These are phyloP conservation scores for Coregonus clupeaformis DNA, from an alignment of 2,113 vertebrate genomes.

Conservation along the genomic window DNA sequence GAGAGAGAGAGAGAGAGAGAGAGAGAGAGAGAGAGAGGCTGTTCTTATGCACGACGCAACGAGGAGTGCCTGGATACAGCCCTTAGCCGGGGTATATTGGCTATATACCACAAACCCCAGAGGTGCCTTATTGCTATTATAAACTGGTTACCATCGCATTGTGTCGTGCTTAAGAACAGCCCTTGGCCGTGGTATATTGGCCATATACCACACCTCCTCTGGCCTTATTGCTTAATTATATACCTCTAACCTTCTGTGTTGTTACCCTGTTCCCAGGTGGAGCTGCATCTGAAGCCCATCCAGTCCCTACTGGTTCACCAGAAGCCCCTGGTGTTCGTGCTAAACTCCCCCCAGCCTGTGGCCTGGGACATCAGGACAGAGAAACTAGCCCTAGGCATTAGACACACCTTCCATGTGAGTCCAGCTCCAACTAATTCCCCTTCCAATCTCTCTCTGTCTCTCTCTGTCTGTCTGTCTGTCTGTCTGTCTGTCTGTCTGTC, in stretches of 20 bases:
- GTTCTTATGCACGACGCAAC: too few relatives aligned
- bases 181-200: too few relatives aligned
- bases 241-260: background rate
- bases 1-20: background rate
- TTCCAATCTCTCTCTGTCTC: too few relatives aligned
- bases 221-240: background rate
- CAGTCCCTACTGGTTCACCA: slow-evolving; percentile 85
- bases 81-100: too few relatives aligned
- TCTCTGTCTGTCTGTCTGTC: too few relatives aligned
- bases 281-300: slow-evolving; percentile 90
- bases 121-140: too few relatives aligned
- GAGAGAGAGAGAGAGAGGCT: background rate
- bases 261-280: slow-evolving; percentile 68
- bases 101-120: too few relatives aligned
- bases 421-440: background rate
- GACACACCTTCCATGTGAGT: slow-evolving; percentile 91
- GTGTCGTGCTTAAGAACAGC: background rate
- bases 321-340: slow-evolving; percentile 89
- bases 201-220: too few relatives aligned
- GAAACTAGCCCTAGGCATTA: slow-evolving; percentile 79
- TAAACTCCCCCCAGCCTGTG: slow-evolving; percentile 85
- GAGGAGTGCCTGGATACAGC: too few relatives aligned
- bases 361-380: slow-evolving; percentile 88
- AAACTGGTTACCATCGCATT: too few relatives aligned
- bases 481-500: too few relatives aligned